Percentiles rank a stretch among this genome's conserved stretches.
These are phyloP conservation scores for Strigamia transsilvanica DNA, from an alignment of 2,888 invertebrate genomes.

Conservation along the genomic window DNA sequence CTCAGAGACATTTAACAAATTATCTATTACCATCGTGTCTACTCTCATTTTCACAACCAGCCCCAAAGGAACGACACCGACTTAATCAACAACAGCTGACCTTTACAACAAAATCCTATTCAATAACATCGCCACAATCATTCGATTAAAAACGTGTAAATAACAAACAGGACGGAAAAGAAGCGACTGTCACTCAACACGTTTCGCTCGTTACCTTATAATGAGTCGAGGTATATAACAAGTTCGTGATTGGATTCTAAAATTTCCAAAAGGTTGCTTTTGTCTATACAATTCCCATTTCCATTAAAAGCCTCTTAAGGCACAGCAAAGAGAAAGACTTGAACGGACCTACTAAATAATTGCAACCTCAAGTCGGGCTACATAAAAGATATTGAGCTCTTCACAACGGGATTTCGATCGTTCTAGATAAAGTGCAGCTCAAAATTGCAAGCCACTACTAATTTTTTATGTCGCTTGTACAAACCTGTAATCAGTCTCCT, in stretches of 20 bases:
- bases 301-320: slow-evolving; percentile 44
- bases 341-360: slow-evolving; percentile 33
- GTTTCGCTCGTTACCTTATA: neutral
- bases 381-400: slow-evolving; percentile 33
- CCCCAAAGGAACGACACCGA: slow-evolving; percentile 37
- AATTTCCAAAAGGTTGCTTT: slow-evolving; percentile 42
- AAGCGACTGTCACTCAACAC: neutral
- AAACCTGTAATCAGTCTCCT: slow-evolving; percentile 36
- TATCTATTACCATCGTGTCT: slow-evolving; percentile 49
- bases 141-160: slow-evolving; percentile 22
- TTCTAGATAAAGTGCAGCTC: slow-evolving; percentile 27
- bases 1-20: slow-evolving; percentile 37
- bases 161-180: slow-evolving; percentile 7
- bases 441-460: slow-evolving; percentile 45
- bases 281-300: slow-evolving; percentile 41
- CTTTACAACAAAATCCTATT: slow-evolving; percentile 43
- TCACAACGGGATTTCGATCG: slow-evolving; percentile 40
- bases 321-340: neutral
- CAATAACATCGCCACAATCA: slow-evolving; percentile 14
- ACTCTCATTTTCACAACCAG: slow-evolving; percentile 46
- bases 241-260: slow-evolving; percentile 24
- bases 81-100: slow-evolving; percentile 49
- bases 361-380: slow-evolving; percentile 41
- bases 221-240: neutral
- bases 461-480: slow-evolving; percentile 41